A percentile compares a stretch with the other conserved stretches of the same genome.
These are phyloP conservation scores for Menidia menidia DNA, from an alignment of 2,797 vertebrate genomes.

Conservation along the genomic window DNA sequence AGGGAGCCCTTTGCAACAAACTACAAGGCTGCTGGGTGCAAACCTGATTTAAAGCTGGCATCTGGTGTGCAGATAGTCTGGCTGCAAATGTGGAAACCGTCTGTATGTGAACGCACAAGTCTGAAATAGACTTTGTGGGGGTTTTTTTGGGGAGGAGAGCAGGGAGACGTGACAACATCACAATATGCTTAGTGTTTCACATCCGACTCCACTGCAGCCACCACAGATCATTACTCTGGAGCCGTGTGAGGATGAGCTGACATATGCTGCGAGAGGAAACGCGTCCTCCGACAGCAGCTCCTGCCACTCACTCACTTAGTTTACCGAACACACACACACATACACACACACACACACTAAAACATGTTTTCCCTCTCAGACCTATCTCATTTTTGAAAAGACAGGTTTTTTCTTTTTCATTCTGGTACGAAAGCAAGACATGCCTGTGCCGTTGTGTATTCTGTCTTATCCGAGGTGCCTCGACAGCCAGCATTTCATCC, in stretches of 20 bases:
- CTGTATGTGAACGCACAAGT: neutral
- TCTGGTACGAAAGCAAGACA: conserved; percentile 29
- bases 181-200: conserved; percentile 11
- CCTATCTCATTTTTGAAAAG: conserved; percentile 27
- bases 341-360: no score
- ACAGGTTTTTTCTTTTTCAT: conserved; percentile 17
- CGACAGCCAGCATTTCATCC: conserved; percentile 42
- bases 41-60: neutral
- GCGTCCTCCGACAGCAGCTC: conserved; percentile 36
- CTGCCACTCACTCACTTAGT: conserved; percentile 34
- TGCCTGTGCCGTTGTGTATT: conserved; percentile 27
- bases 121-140: conserved; percentile 20
- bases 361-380: conserved; percentile 27
- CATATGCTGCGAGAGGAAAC: conserved; percentile 36
- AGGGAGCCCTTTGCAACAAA: neutral
- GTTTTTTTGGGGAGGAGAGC: neutral
- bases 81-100: conserved; percentile 7
- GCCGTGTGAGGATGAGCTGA: conserved; percentile 33
- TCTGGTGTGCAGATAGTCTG: conserved; percentile 4
- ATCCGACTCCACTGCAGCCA: conserved; percentile 5
- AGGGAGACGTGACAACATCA: conserved; percentile 3
- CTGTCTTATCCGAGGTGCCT: conserved; percentile 37
- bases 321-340: conserved; percentile 19
- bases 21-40: neutral
- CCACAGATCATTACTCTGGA: conserved; percentile 39